Base-by-base conservation (phyloP, 2,888 invertebrate genomes). In the Taphrorychus bicolor region DNA sequence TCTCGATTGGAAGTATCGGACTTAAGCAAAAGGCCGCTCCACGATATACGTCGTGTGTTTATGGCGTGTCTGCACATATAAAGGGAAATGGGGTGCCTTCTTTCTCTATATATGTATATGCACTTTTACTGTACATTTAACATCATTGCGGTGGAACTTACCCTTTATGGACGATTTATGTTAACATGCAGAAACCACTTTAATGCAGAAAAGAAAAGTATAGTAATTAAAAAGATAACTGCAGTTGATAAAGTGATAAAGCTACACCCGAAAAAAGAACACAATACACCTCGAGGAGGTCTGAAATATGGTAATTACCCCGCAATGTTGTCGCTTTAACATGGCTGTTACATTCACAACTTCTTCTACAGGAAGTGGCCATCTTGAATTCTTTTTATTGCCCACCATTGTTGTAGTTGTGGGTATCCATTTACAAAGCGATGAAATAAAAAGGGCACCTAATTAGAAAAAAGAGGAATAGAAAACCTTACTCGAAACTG, bases 301-400 rank as follows among this genome's bases (percentile, higher is more conserved):
- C 59, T 77, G 74, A 79, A 78, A 77, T 78, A 79, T 78, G 77
- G 76, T 80, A 78, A 79, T 79, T 78, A 75, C 75, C 72, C 70
- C 72, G 76, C 67, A 67, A 74, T 75, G 75, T 74, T 71, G 76
- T 75, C 73, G 72, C 73, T 74, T 76, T 77, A 76, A 76, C 75
- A 76, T 72, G 72, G 71, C 76, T 76, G 76, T 77, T 78, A 76
- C 75, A 74, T 75, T 75, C 75, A 74, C 73, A 76, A 73, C 75
- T 72, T 62, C 68, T 72, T 70, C 72, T 72, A 73, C 71, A 72
- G 74, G 74, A 75, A 73, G 72, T 74, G 62, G 73, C 73, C 73
- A 73, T 73, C 73, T 75, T 73, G 73, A 70, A 73, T 70, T 70
- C 69, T 70, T 73, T 73, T 65, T 65, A 56, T 42, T 62, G 24